phyloP scores from a whole-genome alignment of 2,888 invertebrate genomes.

The Lypha dubia region DNA sequence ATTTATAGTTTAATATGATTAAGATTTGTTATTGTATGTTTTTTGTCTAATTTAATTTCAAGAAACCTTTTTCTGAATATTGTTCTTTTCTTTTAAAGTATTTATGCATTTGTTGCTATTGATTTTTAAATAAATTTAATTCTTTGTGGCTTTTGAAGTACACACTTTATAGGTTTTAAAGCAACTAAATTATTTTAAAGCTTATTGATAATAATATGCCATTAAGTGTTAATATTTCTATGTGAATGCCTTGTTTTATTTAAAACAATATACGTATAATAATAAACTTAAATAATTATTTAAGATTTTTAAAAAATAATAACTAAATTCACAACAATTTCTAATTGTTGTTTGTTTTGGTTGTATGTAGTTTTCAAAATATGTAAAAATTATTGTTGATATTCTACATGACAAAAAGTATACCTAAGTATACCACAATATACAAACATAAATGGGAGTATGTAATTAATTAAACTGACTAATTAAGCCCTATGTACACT shows the following conservation, averaged over 20 bases:
- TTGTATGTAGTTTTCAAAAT: too few relatives aligned
- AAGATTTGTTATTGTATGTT: constrained; percentile 35
- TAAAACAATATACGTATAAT: constrained; percentile 38
- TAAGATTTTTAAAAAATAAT: constrained; percentile 4
- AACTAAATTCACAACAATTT: not conserved
- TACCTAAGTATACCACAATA: too few relatives aligned
- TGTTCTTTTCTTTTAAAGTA: constrained; percentile 53
- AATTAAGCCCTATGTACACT: too few relatives aligned
- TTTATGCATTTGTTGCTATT: constrained; percentile 31
- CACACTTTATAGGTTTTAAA: constrained; percentile 26
- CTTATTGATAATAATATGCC: constrained; percentile 59
- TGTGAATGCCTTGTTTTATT: constrained; percentile 66
- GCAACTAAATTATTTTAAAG: constrained; percentile 57
- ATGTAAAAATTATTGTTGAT: too few relatives aligned
- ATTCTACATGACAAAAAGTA: too few relatives aligned
- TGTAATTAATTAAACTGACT: too few relatives aligned
- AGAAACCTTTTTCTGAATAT: constrained; percentile 65
- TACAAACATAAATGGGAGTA: too few relatives aligned
- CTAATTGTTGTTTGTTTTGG: too few relatives aligned
- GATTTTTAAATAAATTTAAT: constrained; percentile 42
- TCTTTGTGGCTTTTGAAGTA: constrained; percentile 39
- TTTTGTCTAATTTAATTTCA: constrained; percentile 59
- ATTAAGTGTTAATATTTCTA: constrained; percentile 65
- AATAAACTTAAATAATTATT: constrained; percentile 25
- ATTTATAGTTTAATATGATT: constrained; percentile 7